Evolutionary conservation across 2,113 vertebrate genomes (phyloP).

Genomic region (Galbula dea): DNA sequence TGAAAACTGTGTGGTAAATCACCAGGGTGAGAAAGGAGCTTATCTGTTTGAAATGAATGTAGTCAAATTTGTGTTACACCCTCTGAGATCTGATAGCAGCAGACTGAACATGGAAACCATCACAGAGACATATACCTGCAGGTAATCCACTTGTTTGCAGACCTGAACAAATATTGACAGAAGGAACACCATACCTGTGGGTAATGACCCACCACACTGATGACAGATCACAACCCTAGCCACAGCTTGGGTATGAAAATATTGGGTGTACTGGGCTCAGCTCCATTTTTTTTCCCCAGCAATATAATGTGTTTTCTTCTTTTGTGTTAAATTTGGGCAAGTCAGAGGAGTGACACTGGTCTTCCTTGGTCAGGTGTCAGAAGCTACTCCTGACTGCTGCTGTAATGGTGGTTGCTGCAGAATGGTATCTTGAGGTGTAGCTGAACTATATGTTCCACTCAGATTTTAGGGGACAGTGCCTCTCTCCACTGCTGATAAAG

Average conservation of each 20-base stretch:
- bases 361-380: neutral
- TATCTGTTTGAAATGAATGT: neutral
- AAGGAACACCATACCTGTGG: neutral
- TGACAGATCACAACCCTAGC: neutral
- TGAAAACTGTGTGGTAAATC: neutral
- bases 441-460: neutral
- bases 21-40: neutral
- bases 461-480: neutral
- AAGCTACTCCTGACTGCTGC: neutral
- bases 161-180: conserved; percentile 41
- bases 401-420: neutral
- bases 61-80: neutral
- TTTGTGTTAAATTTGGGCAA: neutral
- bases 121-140: neutral
- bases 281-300: neutral
- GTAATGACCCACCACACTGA: neutral
- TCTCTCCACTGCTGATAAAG: neutral
- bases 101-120: neutral
- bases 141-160: conserved; percentile 21
- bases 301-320: neutral
- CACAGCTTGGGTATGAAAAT: neutral
- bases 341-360: neutral
- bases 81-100: neutral
- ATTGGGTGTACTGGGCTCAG: neutral
- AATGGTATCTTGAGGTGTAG: neutral